Conservation (phyloP, 2,888 invertebrate genomes). For the Cephalotes varians region DNA sequence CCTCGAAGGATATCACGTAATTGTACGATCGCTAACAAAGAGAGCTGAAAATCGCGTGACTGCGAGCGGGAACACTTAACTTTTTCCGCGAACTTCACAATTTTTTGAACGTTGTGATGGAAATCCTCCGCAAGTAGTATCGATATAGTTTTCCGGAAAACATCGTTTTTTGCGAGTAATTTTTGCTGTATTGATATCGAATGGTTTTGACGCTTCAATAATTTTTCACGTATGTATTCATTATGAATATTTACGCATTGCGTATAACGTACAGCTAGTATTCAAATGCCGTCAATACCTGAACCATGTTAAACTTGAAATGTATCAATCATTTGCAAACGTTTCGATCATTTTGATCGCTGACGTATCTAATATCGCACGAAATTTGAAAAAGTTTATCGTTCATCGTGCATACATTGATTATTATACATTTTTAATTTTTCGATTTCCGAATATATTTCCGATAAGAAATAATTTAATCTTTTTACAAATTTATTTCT, state of each 20-base stretch:
- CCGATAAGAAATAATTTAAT: neutral
- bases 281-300: neutral
- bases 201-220: constrained; percentile 12
- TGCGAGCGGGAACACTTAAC: neutral
- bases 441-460: neutral
- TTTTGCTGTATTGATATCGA: neutral
- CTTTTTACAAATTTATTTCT: neutral
- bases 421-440: neutral
- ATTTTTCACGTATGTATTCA: neutral
- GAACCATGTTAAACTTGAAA: neutral
- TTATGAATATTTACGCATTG: neutral
- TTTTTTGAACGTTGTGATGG: constrained; percentile 38
- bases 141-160: constrained; percentile 59
- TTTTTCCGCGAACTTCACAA: constrained; percentile 30
- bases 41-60: constrained; percentile 1
- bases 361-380: neutral
- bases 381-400: neutral
- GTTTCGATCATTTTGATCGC: constrained; percentile 26
- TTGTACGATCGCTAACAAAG: constrained; percentile 52
- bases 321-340: constrained; percentile 15
- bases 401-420: neutral
- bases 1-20: constrained; percentile 15
- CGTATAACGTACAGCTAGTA: neutral
- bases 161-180: constrained; percentile 46
- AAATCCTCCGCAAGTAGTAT: constrained; percentile 50